Evolutionary conservation across 2,797 vertebrate species (phyloP), one percentile per base, ranked within the genome.

Genomic region (Benthosema pterotum): DNA sequence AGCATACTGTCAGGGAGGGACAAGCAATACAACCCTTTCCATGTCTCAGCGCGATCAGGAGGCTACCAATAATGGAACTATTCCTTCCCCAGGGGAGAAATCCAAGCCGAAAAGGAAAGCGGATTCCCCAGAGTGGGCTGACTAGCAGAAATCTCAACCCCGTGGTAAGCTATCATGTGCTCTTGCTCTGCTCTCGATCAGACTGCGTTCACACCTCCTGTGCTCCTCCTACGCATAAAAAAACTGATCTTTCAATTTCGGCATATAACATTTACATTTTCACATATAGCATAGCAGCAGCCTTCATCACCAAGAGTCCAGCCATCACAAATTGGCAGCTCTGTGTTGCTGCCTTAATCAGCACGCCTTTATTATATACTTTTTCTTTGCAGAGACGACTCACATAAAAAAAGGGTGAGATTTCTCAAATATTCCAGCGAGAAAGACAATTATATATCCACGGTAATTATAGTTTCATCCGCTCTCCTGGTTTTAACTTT

Each of bases 81-180:
- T 65, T 67, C 65, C 53, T 42, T 55, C 65, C 69, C 52, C 18
- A 58, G 45, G 46, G 65, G 69, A 67, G 56, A 52, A 42, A 57
- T 67, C 80, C 76, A 72, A 22, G 60, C 12, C 14, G 51, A 60
- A 22, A 71, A 69, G 72, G 60, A 54, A 70, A 63, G 18, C 55
- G 50, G 8, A 25, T 61, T 64, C 65, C 67, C 28, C 57, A 62
- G 61, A 65, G 65, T 25, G 51, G 62, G 72, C 76, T 63, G 62
- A 46, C 67, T 55, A 49, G 72, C 54, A 17, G 18, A 42, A 57
- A 67, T 14, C 47, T 49, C 65, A 49, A 54, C 5, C 49, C 66
- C 63, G 73, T 81, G 74, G 79, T 83, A 83, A 81, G 79, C 73
- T 61, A 79, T 79, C 80, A 74, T 50, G 62, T 32, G 8, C 67